A percentile compares a stretch with the other conserved stretches of the same genome.
Conservation (phyloP, 2,888 invertebrate species). For the Heliconius cydno region DNA sequence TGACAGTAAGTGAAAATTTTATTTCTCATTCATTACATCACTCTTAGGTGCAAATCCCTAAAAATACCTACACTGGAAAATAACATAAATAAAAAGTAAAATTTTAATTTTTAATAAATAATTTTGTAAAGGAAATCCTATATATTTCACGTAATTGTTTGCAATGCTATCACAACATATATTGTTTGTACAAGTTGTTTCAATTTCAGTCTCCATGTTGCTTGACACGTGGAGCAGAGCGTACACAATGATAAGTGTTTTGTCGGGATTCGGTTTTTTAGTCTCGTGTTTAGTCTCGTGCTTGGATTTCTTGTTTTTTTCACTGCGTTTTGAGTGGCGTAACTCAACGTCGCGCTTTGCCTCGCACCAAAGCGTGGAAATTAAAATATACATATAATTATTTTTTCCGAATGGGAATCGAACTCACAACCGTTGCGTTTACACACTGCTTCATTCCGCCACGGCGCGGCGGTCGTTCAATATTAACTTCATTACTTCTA, state of each 20-base stretch:
- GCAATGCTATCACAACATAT: neutral
- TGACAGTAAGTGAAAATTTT: neutral
- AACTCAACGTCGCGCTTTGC: too few relatives aligned
- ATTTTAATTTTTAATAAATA: neutral
- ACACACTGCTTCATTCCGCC: too few relatives aligned
- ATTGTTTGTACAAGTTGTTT: neutral
- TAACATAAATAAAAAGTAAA: neutral
- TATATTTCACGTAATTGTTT: neutral
- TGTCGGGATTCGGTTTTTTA: neutral
- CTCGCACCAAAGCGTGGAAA: too few relatives aligned
- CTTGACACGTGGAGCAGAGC: constrained; percentile 12
- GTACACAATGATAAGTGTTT: constrained; percentile 15
- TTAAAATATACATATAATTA: too few relatives aligned
- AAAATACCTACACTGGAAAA: neutral
- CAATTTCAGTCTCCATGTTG: neutral
- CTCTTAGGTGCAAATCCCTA: too few relatives aligned
- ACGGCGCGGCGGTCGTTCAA: too few relatives aligned
- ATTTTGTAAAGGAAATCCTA: neutral
- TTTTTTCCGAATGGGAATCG: too few relatives aligned
- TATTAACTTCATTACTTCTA: too few relatives aligned
- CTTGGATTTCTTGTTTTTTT: neutral
- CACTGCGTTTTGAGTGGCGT: too few relatives aligned
- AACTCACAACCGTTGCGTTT: too few relatives aligned
- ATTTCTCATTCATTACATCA: too few relatives aligned
- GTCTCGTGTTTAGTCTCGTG: neutral